Evolutionary conservation across 2,797 vertebrate genomes (phyloP).

Genomic region (Epinephelus coioides): DNA sequence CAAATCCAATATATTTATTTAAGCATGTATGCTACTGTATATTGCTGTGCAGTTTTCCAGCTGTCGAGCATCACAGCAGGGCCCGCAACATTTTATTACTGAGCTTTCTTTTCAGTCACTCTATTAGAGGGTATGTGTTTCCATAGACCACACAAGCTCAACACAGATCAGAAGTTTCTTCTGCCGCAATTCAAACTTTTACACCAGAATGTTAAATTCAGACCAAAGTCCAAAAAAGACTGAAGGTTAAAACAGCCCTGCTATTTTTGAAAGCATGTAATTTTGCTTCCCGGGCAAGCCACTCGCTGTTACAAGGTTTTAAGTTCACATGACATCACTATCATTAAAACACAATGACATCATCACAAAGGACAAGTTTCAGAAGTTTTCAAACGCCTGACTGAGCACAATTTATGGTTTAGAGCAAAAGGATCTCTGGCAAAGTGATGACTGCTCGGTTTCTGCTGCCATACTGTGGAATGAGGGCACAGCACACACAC

Average conservation of each 20-base stretch:
- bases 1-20: constrained; percentile 24
- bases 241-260: constrained; percentile 51
- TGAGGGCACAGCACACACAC: constrained; percentile 25
- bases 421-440: constrained; percentile 50
- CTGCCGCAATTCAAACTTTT: constrained; percentile 53
- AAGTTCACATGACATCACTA: constrained; percentile 81
- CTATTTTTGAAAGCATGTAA: constrained; percentile 72
- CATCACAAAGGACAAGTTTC: constrained; percentile 62
- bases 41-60: constrained; percentile 43
- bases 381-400: constrained; percentile 67
- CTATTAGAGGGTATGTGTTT: constrained; percentile 59
- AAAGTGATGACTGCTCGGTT: constrained; percentile 68
- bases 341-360: constrained; percentile 77
- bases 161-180: constrained; percentile 42
- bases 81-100: constrained; percentile 25
- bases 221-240: constrained; percentile 50
- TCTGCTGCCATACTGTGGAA: constrained; percentile 43
- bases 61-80: constrained; percentile 44
- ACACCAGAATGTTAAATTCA: constrained; percentile 52
- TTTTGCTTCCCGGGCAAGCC: constrained; percentile 66
- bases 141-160: constrained; percentile 72
- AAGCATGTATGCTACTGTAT: constrained; percentile 27
- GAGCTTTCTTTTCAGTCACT: constrained; percentile 17
- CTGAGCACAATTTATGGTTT: constrained; percentile 75
- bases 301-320: constrained; percentile 44